Evolutionary conservation across 2,113 vertebrate species (phyloP).

Genomic region (Carassius auratus): DNA sequence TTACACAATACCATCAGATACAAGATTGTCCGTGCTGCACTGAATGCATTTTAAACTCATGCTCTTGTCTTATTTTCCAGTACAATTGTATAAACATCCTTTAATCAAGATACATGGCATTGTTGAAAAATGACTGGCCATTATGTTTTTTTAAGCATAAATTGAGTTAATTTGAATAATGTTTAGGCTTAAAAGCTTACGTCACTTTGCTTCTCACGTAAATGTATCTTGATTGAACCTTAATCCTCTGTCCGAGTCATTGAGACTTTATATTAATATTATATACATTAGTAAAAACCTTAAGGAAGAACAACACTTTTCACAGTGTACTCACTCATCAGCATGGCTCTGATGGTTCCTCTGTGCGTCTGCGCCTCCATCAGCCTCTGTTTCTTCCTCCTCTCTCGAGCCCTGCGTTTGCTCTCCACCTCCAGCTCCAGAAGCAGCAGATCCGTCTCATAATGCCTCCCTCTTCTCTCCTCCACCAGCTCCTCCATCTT

Average conservation of each 20-base stretch:
- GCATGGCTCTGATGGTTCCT: conserved; percentile 67
- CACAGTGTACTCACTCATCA: conserved; percentile 67
- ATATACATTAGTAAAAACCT: background rate
- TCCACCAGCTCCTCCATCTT: conserved; percentile 63
- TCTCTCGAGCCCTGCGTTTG: conserved; percentile 71
- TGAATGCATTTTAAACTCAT: background rate
- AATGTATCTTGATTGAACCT: background rate
- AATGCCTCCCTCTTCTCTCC: conserved; percentile 39
- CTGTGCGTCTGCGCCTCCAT: conserved; percentile 73
- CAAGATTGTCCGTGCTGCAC: background rate
- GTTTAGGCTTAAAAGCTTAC: background rate
- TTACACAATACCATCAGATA: background rate
- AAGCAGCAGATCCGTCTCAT: conserved; percentile 58
- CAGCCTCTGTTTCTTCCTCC: conserved; percentile 76
- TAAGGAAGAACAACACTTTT: background rate
- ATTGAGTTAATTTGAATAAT: background rate
- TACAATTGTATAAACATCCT: background rate
- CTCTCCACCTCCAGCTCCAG: conserved; percentile 67
- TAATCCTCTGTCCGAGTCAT: background rate
- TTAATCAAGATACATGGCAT: background rate
- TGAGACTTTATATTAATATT: background rate
- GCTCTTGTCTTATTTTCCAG: background rate
- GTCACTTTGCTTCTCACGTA: background rate
- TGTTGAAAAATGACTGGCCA: too few relatives aligned
- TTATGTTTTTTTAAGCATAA: background rate